A percentile compares a stretch with the other conserved stretches of the same genome.
These are phyloP conservation scores for Malurus alboscapulatus DNA, from an alignment of 2,113 vertebrate species.

Conservation along the genomic window DNA sequence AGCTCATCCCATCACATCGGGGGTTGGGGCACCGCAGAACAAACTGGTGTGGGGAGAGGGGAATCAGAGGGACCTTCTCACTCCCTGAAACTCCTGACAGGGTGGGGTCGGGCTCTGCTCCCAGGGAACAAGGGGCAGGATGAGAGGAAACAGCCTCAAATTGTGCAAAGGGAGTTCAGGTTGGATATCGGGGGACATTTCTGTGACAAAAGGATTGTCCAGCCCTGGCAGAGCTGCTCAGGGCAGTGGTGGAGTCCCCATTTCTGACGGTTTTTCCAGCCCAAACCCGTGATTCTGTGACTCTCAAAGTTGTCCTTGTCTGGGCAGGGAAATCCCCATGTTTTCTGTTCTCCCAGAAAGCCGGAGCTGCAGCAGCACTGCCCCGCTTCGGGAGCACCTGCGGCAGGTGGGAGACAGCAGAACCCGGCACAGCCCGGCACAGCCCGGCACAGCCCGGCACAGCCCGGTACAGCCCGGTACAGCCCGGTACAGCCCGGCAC, in stretches of 20 bases:
- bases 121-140: background rate
- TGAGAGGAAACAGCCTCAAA: background rate
- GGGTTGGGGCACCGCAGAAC: background rate
- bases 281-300: background rate
- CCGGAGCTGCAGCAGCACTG: background rate
- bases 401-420: background rate
- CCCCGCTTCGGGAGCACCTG: accelerated
- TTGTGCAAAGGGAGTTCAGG: too few relatives aligned
- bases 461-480: too few relatives aligned
- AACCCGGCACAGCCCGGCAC: too few relatives aligned
- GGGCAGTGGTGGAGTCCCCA: background rate
- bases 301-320: background rate
- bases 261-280: background rate
- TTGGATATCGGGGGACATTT: background rate
- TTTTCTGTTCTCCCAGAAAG: background rate
- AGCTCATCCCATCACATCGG: background rate
- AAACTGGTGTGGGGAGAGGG: accelerated
- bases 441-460: too few relatives aligned
- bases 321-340: background rate
- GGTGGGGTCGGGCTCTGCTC: background rate
- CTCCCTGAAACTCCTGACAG: background rate
- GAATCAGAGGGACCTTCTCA: background rate
- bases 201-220: background rate
- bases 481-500: too few relatives aligned
- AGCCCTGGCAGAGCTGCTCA: background rate